A percentile compares a stretch with the other conserved stretches of the same genome.
Evolutionary conservation across 2,113 vertebrate species (phyloP).

Genomic region (Leucopternis melanops): DNA sequence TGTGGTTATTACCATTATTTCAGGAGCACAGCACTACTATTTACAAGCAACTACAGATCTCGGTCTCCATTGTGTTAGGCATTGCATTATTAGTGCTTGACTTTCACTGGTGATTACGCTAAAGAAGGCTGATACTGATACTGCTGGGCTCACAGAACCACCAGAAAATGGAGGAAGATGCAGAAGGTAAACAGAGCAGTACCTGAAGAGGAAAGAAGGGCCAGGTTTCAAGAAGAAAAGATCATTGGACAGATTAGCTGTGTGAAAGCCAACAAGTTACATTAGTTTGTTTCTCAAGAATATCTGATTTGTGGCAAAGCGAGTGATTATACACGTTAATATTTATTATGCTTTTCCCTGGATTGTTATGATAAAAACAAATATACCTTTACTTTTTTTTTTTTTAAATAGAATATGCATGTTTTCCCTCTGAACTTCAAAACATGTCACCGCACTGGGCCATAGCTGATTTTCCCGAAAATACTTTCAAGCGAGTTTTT

Average conservation of each 20-base stretch:
- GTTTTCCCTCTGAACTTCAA: background rate
- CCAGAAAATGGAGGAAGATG: background rate
- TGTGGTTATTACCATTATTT: background rate
- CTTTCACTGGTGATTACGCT: accelerated
- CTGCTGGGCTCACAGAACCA: background rate
- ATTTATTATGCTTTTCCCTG: background rate
- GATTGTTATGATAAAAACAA: background rate
- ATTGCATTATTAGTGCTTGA: background rate
- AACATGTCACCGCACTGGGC: background rate
- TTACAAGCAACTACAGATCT: background rate
- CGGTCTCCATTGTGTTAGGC: background rate
- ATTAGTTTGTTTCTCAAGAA: background rate
- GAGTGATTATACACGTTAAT: background rate
- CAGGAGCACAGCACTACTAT: background rate
- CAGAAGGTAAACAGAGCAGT: background rate
- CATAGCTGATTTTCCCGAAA: background rate
- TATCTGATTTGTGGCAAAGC: background rate
- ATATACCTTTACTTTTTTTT: background rate
- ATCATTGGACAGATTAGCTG: background rate
- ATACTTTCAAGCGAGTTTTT: background rate
- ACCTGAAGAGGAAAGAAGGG: background rate
- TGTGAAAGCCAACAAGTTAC: background rate
- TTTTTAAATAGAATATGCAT: background rate
- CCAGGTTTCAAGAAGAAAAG: background rate
- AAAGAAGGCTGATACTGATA: background rate